A percentile compares a stretch with the other conserved stretches of the same genome.
These are phyloP conservation scores for Himalopsyche tibetana DNA, from an alignment of 2,888 invertebrate species.

Conservation along the genomic window DNA sequence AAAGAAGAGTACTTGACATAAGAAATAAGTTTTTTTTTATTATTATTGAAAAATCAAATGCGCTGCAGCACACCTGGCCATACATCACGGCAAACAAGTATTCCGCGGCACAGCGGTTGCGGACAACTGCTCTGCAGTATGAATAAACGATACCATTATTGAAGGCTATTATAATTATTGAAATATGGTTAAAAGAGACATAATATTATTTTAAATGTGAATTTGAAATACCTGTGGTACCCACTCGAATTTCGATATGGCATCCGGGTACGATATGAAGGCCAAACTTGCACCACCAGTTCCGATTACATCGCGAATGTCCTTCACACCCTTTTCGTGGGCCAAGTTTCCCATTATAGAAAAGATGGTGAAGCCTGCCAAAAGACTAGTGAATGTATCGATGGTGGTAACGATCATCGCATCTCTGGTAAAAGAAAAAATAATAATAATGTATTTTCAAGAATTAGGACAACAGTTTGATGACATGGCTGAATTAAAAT, in stretches of 20 bases:
- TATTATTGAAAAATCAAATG: too few species aligned
- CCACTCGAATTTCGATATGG: conserved; percentile 84
- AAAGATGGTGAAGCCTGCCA: conserved; percentile 90
- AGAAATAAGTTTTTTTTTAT: too few species aligned
- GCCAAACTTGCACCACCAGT: conserved; percentile 87
- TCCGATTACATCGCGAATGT: conserved; percentile 82
- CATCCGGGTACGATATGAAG: conserved; percentile 91
- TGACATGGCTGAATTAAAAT: too few species aligned
- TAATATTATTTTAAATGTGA: too few species aligned
- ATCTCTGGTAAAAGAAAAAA: conserved; percentile 76
- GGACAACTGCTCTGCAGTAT: too few species aligned
- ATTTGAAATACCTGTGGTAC: conserved; percentile 81
- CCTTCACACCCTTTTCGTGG: conserved; percentile 77
- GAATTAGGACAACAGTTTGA: background rate
- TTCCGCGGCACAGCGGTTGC: too few species aligned
- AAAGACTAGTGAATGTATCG: conserved; percentile 88
- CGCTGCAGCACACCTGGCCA: too few species aligned
- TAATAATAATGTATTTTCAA: background rate
- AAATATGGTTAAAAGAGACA: too few species aligned
- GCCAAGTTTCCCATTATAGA: conserved; percentile 90
- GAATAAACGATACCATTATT: too few species aligned
- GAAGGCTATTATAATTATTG: too few species aligned
- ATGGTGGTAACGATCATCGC: conserved; percentile 88
- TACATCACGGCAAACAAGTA: too few species aligned
- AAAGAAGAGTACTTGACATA: too few species aligned